These are phyloP conservation scores for Diorhabda carinulata DNA, from an alignment of 1,140 invertebrate species.

Conservation along the genomic window DNA sequence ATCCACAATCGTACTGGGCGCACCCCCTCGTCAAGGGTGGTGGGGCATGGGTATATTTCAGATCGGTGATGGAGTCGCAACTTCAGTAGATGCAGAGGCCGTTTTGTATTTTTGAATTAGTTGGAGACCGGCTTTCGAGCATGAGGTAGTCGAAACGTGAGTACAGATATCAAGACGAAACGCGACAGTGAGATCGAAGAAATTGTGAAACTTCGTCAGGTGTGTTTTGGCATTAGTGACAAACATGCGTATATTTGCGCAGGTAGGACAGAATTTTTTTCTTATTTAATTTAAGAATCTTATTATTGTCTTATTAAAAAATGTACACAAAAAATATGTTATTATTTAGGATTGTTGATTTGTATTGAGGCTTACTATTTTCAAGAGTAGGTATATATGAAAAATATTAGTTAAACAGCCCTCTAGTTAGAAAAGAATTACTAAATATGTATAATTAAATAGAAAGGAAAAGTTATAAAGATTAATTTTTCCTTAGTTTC, in stretches of 20 bases:
- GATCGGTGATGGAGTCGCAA: conserved; percentile 5
- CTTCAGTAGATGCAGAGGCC: neutral
- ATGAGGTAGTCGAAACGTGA: neutral
- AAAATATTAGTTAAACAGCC: too few relatives aligned
- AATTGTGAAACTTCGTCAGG: conserved; percentile 4
- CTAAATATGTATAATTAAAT: too few relatives aligned
- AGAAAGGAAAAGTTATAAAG: too few relatives aligned
- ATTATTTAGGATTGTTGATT: too few relatives aligned
- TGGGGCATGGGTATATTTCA: conserved; percentile 8
- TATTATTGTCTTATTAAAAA: neutral
- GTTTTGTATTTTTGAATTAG: conserved; percentile 1
- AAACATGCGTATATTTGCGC: conserved; percentile 12
- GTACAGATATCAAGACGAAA: neutral
- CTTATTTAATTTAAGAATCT: neutral
- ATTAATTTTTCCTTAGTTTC: too few relatives aligned
- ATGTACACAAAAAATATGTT: too few relatives aligned
- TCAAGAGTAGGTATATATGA: too few relatives aligned
- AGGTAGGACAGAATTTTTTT: conserved; percentile 10
- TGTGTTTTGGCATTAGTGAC: conserved; percentile 3
- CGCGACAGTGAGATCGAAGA: neutral
- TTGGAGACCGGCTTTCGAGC: neutral
- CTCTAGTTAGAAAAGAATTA: too few relatives aligned
- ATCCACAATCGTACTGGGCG: neutral
- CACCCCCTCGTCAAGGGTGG: conserved; percentile 17
- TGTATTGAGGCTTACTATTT: too few relatives aligned